Evolutionary conservation across 2,888 invertebrate genomes (phyloP).

Genomic region (Erebia ligea): DNA sequence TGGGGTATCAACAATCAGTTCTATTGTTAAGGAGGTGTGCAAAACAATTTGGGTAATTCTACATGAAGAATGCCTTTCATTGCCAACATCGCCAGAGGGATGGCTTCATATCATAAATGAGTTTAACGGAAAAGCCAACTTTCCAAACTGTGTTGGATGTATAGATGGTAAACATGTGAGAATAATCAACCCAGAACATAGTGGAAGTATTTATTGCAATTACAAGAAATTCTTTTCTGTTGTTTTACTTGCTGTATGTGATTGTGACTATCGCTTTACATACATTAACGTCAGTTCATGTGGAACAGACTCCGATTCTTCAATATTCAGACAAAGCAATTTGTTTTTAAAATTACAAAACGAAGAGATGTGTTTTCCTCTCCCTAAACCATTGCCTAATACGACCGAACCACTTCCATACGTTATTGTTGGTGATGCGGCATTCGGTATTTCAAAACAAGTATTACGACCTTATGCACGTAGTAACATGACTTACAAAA

Average conservation of each 20-base stretch:
- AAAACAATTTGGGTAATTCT: slow-evolving; percentile 47
- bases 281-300: slow-evolving; percentile 29
- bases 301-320: slow-evolving; percentile 36
- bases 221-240: slow-evolving; percentile 29
- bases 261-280: slow-evolving; percentile 29
- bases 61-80: slow-evolving; percentile 38
- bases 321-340: slow-evolving; percentile 33
- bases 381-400: slow-evolving; percentile 26
- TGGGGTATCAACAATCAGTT: slow-evolving; percentile 49
- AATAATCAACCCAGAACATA: neutral
- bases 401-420: slow-evolving; percentile 27
- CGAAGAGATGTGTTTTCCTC: slow-evolving; percentile 29
- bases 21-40: slow-evolving; percentile 51
- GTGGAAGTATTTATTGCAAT: slow-evolving; percentile 32
- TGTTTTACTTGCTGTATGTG: slow-evolving; percentile 24
- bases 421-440: slow-evolving; percentile 34
- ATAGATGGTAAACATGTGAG: too few relatives aligned
- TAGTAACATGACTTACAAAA: slow-evolving; percentile 32
- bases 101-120: too few relatives aligned
- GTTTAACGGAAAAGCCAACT: too few relatives aligned
- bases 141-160: too few relatives aligned
- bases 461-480: slow-evolving; percentile 34
- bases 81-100: slow-evolving; percentile 15
- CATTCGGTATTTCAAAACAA: slow-evolving; percentile 37
- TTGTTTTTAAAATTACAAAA: slow-evolving; percentile 29